Conservation (phyloP, 2,888 invertebrate species). For the Drosophila nigricruria region DNA sequence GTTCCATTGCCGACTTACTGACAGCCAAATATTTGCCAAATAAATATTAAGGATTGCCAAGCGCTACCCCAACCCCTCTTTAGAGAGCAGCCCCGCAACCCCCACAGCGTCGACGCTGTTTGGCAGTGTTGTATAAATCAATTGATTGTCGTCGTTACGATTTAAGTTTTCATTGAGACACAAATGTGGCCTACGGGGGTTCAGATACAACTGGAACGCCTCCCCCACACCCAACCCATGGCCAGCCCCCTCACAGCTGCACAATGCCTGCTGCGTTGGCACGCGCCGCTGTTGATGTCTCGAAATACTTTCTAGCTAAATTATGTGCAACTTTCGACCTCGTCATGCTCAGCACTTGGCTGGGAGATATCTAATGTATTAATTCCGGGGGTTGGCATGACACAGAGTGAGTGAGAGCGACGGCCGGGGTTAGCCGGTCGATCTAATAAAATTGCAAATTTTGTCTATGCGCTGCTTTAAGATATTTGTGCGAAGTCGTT, state of each 20-base stretch:
- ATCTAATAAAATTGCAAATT: slow-evolving; percentile 79
- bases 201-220: slow-evolving; percentile 5
- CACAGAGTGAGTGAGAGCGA: background rate
- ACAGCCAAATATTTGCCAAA: slow-evolving; percentile 76
- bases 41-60: slow-evolving; percentile 65
- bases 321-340: slow-evolving; percentile 77
- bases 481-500: slow-evolving; percentile 58
- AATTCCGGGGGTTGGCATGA: slow-evolving; percentile 52
- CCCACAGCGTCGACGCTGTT: background rate
- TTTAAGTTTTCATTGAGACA: slow-evolving; percentile 58
- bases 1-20: slow-evolving; percentile 50
- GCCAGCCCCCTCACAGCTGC: background rate
- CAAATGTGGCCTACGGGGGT: slow-evolving; percentile 24
- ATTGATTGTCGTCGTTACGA: slow-evolving; percentile 72
- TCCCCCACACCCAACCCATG: background rate
- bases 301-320: slow-evolving; percentile 59
- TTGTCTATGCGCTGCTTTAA: slow-evolving; percentile 54
- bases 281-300: slow-evolving; percentile 59
- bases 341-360: slow-evolving; percentile 59
- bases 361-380: slow-evolving; percentile 71
- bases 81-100: background rate
- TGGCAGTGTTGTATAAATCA: slow-evolving; percentile 67
- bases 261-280: slow-evolving; percentile 43
- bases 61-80: background rate
- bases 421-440: slow-evolving; percentile 3